Evolutionary conservation across 2,888 invertebrate species (phyloP).

Genomic region (Noctua janthina): DNA sequence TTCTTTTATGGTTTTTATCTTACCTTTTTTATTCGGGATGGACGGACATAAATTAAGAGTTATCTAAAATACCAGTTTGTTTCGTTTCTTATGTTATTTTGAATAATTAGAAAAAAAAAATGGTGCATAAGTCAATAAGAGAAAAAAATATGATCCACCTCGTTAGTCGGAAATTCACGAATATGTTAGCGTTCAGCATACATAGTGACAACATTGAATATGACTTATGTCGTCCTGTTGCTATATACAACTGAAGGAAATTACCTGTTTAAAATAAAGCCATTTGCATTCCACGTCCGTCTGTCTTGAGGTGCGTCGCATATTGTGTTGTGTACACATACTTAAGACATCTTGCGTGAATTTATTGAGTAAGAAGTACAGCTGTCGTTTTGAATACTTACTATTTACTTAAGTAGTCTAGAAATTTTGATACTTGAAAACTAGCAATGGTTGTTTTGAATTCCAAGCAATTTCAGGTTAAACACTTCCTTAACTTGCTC

Average conservation of each 20-base stretch:
- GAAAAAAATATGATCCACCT: neutral
- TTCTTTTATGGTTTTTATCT: slow-evolving; percentile 3
- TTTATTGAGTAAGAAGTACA: slow-evolving; percentile 65
- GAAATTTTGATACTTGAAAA: slow-evolving; percentile 7
- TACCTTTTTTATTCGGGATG: slow-evolving; percentile 1
- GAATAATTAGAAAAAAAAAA: neutral
- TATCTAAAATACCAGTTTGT: neutral
- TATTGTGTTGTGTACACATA: slow-evolving; percentile 67
- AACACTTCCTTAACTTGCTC: slow-evolving; percentile 26
- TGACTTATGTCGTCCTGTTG: slow-evolving; percentile 51
- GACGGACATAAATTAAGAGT: neutral
- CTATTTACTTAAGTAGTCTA: slow-evolving; percentile 23
- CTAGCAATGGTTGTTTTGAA: slow-evolving; percentile 2
- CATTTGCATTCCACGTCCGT: slow-evolving; percentile 72
- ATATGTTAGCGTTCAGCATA: slow-evolving; percentile 8
- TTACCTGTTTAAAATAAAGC: slow-evolving; percentile 74
- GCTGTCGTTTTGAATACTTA: slow-evolving; percentile 35
- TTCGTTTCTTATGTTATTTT: neutral
- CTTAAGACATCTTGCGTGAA: slow-evolving; percentile 72
- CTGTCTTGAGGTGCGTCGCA: slow-evolving; percentile 61
- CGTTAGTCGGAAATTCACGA: neutral
- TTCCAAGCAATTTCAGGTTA: slow-evolving; percentile 15
- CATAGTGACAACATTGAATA: slow-evolving; percentile 20
- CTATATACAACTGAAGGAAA: slow-evolving; percentile 69
- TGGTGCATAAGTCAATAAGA: neutral